phyloP scores from a whole-genome alignment of 2,797 vertebrate species.

The Vultur gryphus region DNA sequence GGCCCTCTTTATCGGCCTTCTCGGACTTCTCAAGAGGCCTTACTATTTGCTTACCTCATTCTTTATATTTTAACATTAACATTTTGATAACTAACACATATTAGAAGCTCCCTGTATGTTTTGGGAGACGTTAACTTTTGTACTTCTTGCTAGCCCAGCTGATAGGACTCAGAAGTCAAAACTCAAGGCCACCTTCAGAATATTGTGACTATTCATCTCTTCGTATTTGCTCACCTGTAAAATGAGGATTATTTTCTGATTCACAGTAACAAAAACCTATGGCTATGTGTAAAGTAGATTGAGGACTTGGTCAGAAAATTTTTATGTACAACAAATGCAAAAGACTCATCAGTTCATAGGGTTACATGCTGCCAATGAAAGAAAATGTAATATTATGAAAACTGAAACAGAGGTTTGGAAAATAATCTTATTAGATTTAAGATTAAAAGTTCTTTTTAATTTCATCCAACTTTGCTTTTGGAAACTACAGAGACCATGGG shows the following conservation, averaged over 20 bases:
- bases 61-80: not conserved
- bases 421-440: not conserved
- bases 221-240: not conserved
- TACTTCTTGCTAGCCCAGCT: not conserved
- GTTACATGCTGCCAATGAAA: not conserved
- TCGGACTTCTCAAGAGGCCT: not conserved
- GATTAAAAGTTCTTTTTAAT: not conserved
- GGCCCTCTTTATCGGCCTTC: not conserved
- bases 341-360: not conserved
- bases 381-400: not conserved
- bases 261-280: not conserved
- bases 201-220: not conserved
- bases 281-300: not conserved
- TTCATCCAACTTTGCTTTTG: not conserved
- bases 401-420: not conserved
- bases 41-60: fast-evolving
- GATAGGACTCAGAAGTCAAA: not conserved
- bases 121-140: not conserved
- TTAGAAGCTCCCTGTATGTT: not conserved
- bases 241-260: not conserved
- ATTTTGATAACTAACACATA: not conserved
- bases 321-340: not conserved
- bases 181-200: not conserved
- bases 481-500: not conserved
- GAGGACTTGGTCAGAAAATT: not conserved